Evolutionary conservation across 1,140 invertebrate genomes (phyloP).

Genomic region (Drosophila arizonae): DNA sequence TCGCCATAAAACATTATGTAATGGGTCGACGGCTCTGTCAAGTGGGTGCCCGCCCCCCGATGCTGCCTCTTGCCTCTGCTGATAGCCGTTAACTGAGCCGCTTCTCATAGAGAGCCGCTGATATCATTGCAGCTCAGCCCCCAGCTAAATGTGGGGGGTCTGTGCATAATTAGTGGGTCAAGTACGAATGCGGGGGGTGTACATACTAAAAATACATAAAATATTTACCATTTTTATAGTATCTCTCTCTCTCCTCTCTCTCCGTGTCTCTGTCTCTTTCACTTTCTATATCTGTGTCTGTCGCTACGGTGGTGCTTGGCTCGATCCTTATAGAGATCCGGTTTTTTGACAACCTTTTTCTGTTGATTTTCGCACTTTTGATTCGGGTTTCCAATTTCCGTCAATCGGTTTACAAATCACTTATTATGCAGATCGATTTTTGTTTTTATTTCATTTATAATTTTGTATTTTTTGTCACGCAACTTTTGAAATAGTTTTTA

Average conservation of each 20-base stretch:
- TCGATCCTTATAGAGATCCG: conserved; percentile 9
- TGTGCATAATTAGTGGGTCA: conserved; percentile 69
- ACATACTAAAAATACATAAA: conserved; percentile 1
- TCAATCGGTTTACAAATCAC: conserved; percentile 51
- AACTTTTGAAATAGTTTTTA: conserved; percentile 61
- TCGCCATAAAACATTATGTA: conserved; percentile 65
- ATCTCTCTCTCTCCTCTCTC: background rate
- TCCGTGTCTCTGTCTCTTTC: background rate
- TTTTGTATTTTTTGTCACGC: conserved; percentile 15
- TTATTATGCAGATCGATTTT: conserved; percentile 29
- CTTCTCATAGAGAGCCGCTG: background rate
- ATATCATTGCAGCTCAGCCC: conserved; percentile 1
- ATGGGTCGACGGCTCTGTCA: conserved; percentile 35
- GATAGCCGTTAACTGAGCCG: conserved; percentile 13
- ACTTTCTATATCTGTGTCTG: background rate
- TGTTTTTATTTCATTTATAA: conserved; percentile 12
- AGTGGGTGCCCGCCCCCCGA: background rate
- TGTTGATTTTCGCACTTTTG: conserved; percentile 12
- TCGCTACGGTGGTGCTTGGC: background rate
- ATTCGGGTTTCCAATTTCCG: conserved; percentile 36
- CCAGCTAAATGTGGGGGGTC: conserved; percentile 10
- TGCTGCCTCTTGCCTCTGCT: conserved; percentile 8
- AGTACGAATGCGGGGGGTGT: conserved; percentile 44
- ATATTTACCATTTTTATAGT: conserved; percentile 47
- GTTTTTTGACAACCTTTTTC: background rate